Evolutionary conservation across 2,888 invertebrate genomes (phyloP), one percentile per base, ranked within the genome.

Genomic region (Brenthis daphne): DNA sequence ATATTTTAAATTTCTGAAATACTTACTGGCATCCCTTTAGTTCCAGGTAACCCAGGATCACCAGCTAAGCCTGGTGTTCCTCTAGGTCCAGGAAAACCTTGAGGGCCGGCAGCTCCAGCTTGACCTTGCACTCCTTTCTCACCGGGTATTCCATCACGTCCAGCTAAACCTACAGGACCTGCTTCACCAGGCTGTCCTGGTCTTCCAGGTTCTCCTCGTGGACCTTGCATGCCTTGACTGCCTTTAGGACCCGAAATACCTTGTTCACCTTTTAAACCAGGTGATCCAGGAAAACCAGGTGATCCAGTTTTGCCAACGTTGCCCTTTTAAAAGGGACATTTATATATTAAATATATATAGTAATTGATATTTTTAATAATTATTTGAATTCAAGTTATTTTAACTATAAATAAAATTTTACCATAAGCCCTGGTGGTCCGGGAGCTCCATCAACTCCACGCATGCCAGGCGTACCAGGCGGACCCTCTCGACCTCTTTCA

Each of bases 401-500:
- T n/a, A 33, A 29, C 14, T n/a, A n/a, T 37, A 2, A n/a, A 37
- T n/a, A 3, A 57, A 14, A 53, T 86, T 89, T 85, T 92, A 96
- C 96, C 77, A 95, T 94, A 75, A 94, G 89, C 68, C 97, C 97
- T n/a, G 96, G 96, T 1, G 96, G 93, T 66, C 97, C 97, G 63
- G 95, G 88, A 47, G 95, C 94, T 6, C 97, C 97, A 82, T 97
- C 97, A 68, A 95, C 94, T 63, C 97, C 97, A 80, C 97, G 93
- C 68, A 96, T 89, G 8, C 97, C 97, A 0, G 96, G 95, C 3
- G 96, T 94, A 0, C 96, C 97, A 0, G 96, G 93, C 1, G 96
- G 94, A 0, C 97, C 97, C 88, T 97, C 97, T 51, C 97, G 93
- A 1, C 97, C 97, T 80, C 97, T 93, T 89, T 97, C 97, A 6